Conservation (phyloP, 2,113 vertebrate species). For the Otis tarda region DNA sequence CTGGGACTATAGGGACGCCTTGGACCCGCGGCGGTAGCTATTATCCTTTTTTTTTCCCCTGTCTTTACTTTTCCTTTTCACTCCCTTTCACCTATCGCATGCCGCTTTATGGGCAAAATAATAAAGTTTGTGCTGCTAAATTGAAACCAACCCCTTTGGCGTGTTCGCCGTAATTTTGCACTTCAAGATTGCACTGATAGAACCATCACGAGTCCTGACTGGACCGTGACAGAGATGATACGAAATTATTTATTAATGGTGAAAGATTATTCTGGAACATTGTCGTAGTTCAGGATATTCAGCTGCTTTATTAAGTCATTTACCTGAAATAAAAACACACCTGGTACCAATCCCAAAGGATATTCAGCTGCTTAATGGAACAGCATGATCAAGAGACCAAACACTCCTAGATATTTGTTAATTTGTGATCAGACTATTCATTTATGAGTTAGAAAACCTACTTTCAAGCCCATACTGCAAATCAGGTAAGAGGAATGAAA, state of each 20-base stretch:
- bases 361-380: background rate
- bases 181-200: no score
- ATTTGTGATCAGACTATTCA: background rate
- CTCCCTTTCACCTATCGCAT: no score
- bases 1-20: no score
- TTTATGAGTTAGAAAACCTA: background rate
- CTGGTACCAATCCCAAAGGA: background rate
- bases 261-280: background rate
- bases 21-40: no score
- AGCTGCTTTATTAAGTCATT: background rate
- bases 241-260: background rate
- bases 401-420: background rate
- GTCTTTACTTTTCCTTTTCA: no score
- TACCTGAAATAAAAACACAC: background rate
- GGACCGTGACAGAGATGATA: no score
- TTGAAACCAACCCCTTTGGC: no score
- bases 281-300: background rate
- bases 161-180: no score
- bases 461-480: background rate
- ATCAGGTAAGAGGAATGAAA: background rate
- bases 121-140: no score
- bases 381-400: background rate
- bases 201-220: no score
- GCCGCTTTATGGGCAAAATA: no score
- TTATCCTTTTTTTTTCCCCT: no score